phyloP scores from a whole-genome alignment of 2,113 vertebrate genomes.

The Morone saxatilis region DNA sequence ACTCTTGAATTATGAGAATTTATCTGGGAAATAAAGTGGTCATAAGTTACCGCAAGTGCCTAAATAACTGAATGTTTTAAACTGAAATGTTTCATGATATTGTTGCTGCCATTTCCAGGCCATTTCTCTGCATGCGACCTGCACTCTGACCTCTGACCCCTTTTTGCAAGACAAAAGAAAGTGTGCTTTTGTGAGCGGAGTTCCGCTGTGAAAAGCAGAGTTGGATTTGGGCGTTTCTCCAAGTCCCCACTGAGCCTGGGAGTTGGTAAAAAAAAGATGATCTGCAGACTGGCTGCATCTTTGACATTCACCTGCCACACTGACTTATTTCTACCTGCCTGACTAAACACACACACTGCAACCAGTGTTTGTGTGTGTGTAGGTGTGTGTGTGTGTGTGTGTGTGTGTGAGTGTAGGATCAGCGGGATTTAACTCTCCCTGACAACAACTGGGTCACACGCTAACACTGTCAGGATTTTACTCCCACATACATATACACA shows the following conservation, averaged over 20 bases:
- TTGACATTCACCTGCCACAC: constrained; percentile 45
- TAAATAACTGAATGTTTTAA: neutral
- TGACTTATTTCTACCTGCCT: constrained; percentile 35
- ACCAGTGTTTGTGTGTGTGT: constrained; percentile 10
- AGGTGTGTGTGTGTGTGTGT: constrained; percentile 17
- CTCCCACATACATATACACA: constrained; percentile 13
- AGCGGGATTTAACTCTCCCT: constrained; percentile 63
- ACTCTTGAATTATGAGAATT: neutral
- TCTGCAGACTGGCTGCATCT: constrained; percentile 3
- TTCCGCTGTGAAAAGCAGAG: constrained; percentile 10
- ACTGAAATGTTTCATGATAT: neutral
- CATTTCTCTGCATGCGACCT: constrained; percentile 12
- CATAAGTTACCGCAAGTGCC: neutral
- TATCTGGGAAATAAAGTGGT: neutral
- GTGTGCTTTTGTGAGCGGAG: constrained; percentile 19
- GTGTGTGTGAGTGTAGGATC: constrained; percentile 41
- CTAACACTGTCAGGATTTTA: constrained; percentile 44
- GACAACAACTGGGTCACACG: constrained; percentile 64
- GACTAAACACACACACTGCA: constrained; percentile 29
- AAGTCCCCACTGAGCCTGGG: constrained; percentile 8
- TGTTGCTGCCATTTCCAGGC: constrained; percentile 1
- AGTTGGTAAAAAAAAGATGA: constrained; percentile 19
- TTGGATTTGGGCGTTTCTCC: neutral
- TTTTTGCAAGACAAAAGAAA: constrained; percentile 26
- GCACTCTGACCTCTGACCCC: constrained; percentile 52